Evolutionary conservation across 2,888 invertebrate species (phyloP).

Genomic region (Exephanes ischioxanthus): DNA sequence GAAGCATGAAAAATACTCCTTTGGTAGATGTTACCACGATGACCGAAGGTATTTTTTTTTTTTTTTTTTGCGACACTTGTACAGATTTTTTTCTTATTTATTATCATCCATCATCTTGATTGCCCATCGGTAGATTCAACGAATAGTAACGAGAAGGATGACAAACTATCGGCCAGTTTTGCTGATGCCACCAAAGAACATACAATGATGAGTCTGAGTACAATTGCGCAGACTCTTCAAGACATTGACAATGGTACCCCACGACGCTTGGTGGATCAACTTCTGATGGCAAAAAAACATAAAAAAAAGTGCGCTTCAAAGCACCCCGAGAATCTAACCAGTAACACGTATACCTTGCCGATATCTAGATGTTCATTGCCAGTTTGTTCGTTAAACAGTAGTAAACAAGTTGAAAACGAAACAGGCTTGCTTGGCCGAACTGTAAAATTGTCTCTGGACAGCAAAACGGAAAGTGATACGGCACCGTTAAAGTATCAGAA

Average conservation of each 20-base stretch:
- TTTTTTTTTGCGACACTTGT: not conserved
- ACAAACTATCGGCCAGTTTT: conserved; percentile 56
- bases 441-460: conserved; percentile 77
- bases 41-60: conserved; percentile 75
- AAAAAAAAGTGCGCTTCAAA: conserved; percentile 51
- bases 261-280: conserved; percentile 79
- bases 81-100: not conserved
- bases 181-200: conserved; percentile 71
- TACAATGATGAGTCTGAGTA: conserved; percentile 80
- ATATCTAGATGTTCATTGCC: conserved; percentile 64
- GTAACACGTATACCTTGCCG: conserved; percentile 65
- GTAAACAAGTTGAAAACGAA: conserved; percentile 46
- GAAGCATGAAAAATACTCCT: conserved; percentile 70
- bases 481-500: conserved; percentile 31
- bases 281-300: conserved; percentile 77
- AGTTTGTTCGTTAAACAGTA: conserved; percentile 35
- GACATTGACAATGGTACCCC: conserved; percentile 78
- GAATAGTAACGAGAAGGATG: conserved; percentile 41
- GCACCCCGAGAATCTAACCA: conserved; percentile 51
- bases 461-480: conserved; percentile 63
- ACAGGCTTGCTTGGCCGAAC: conserved; percentile 20
- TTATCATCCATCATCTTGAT: not conserved
- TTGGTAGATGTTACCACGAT: conserved; percentile 77
- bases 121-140: conserved; percentile 47
- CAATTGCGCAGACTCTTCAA: conserved; percentile 79